Evolutionary conservation across 2,113 vertebrate genomes (phyloP).

Genomic region (Monopterus albus): DNA sequence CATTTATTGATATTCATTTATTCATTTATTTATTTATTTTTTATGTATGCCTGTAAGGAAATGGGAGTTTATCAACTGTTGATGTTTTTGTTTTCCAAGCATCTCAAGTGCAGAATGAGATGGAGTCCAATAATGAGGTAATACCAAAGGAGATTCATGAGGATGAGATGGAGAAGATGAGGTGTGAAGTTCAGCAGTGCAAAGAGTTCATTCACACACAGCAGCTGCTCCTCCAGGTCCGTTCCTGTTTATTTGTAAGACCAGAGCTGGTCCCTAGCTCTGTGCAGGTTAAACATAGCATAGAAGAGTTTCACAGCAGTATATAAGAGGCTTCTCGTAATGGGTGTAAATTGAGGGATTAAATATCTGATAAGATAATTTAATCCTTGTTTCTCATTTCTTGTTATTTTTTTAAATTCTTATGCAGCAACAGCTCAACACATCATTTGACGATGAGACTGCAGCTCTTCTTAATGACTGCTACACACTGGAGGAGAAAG

Average conservation of each 20-base stretch:
- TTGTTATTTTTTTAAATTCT: neutral
- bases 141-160: constrained; percentile 90
- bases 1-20: neutral
- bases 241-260: neutral
- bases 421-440: constrained; percentile 89
- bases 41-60: neutral
- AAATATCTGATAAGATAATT: neutral
- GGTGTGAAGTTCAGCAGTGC: constrained; percentile 92
- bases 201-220: constrained; percentile 96
- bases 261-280: neutral
- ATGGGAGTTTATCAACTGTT: neutral
- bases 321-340: neutral
- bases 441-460: constrained; percentile 91
- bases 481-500: constrained; percentile 94
- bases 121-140: constrained; percentile 82
- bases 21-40: too few species aligned
- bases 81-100: constrained; percentile 72
- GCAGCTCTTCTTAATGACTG: constrained; percentile 90
- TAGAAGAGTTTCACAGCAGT: neutral
- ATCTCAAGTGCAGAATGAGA: constrained; percentile 83
- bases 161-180: constrained; percentile 89
- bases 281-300: neutral
- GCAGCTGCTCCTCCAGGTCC: constrained; percentile 93
- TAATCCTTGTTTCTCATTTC: neutral
- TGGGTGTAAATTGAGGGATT: neutral